Base-by-base conservation (phyloP, 2,888 invertebrate species). In the Xanthorhoe spadicearia region DNA sequence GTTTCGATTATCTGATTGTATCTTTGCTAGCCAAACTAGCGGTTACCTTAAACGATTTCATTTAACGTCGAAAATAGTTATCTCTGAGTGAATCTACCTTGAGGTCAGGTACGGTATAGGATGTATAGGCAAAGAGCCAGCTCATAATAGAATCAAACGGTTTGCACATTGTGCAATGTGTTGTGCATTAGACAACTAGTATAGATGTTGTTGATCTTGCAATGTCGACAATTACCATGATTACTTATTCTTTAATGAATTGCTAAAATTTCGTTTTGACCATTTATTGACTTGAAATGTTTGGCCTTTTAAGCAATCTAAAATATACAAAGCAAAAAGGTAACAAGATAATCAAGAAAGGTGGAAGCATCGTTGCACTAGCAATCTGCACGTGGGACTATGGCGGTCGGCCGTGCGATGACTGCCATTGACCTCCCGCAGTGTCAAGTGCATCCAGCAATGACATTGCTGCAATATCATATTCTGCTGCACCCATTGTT, bases 391-490 rank as follows among this genome's bases (percentile, higher is more conserved):
- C 52, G 60, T 67, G 65, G 43, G 69, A 66, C 72, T 77, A 76
- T 74, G 73, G 72, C 76, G 66, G 67, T 72, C 74, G 73, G 67
- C 72, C 74, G 73, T 78, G 61, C 60, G 81, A 75, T 78, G 77
- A 74, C 80, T 81, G 86, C 82, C 87, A 83, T 83, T 86, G 88
- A 89, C 87, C 87, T 74, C 82, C 77, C 75, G 75, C 77, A 71
- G 84, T 85, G 87, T 86, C 88, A 89, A 89, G 87, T 89, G 87
- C 86, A 86, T 74, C 77, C 74, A 76, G 77, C 80, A 73, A 76
- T 80, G 77, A 79, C 80, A 76, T 78, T 82, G 81, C 75, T 72
- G 74, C 70, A 52, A 66, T 65, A 66, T 71, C 55, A 72, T 74
- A 72, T 66, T 69, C 55, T 61, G 53, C 65, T 66, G 54, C 68